Percentiles rank a stretch among this genome's conserved stretches.
phyloP scores from a whole-genome alignment of 1,140 invertebrate genomes.

The Heliconius nattereri region DNA sequence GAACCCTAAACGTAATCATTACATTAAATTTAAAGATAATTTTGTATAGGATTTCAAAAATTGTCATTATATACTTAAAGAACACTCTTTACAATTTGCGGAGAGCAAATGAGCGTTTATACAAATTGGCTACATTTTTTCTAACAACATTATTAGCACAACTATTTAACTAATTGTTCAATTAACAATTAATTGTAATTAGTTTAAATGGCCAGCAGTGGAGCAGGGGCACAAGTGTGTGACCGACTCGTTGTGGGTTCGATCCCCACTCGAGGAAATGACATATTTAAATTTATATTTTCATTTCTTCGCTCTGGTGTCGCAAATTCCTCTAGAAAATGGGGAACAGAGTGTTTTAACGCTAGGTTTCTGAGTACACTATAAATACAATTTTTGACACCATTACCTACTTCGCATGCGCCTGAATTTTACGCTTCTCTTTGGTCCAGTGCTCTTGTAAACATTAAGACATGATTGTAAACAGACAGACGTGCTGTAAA shows the following conservation, averaged over 20 bases:
- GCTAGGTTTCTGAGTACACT: background rate
- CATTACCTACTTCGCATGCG: background rate
- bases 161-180: background rate
- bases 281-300: too few species aligned
- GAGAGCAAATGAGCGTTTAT: background rate
- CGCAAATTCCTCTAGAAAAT: too few species aligned
- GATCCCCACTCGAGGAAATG: too few species aligned
- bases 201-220: background rate
- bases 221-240: too few species aligned
- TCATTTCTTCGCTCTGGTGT: too few species aligned
- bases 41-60: too few species aligned
- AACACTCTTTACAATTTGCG: too few species aligned
- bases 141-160: background rate
- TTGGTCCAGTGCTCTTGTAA: background rate
- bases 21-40: too few species aligned
- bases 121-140: background rate
- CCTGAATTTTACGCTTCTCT: background rate
- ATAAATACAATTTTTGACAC: background rate
- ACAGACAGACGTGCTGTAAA: background rate
- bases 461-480: slow-evolving; percentile 1
- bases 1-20: too few species aligned
- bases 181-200: background rate
- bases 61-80: too few species aligned
- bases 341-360: too few species aligned
- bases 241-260: too few species aligned